Conservation (phyloP, 92 coral and sea anemone genomes). For the Epizoanthus fatuus region DNA sequence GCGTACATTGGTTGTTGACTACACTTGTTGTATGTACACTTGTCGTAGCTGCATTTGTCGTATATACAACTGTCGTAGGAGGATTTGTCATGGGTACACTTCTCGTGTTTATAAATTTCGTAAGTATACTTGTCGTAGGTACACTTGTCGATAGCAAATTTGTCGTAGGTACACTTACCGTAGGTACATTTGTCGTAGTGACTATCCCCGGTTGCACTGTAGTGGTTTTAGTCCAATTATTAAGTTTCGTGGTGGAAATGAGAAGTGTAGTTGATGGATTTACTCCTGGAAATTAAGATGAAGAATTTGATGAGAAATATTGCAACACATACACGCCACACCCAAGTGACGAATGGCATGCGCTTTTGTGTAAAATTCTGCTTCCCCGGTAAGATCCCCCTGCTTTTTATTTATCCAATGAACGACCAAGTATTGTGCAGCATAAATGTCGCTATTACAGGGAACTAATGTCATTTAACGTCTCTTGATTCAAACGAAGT, state of each 20-base stretch:
- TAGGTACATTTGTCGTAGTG: background rate
- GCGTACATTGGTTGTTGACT: background rate
- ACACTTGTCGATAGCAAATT: background rate
- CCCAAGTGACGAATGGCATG: too few relatives aligned
- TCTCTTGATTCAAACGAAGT: too few relatives aligned
- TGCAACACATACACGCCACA: background rate
- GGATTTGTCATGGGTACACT: background rate
- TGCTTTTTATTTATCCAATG: too few relatives aligned
- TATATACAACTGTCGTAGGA: background rate
- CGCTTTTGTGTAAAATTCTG: too few relatives aligned
- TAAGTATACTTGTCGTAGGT: background rate
- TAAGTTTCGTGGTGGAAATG: background rate
- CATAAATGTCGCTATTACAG: too few relatives aligned
- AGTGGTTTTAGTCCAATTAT: slow-evolving; percentile 16
- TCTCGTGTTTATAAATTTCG: background rate
- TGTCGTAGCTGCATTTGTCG: background rate
- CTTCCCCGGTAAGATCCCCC: too few relatives aligned
- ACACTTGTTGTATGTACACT: background rate
- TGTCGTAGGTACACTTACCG: slow-evolving; percentile 6
- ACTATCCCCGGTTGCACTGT: background rate
- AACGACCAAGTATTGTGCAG: too few relatives aligned
- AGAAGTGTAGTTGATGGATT: background rate
- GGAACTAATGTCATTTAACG: too few relatives aligned
- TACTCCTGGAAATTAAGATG: background rate
- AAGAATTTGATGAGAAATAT: background rate